Conservation (phyloP, 2,888 invertebrate genomes). For the Netelia inedita region DNA sequence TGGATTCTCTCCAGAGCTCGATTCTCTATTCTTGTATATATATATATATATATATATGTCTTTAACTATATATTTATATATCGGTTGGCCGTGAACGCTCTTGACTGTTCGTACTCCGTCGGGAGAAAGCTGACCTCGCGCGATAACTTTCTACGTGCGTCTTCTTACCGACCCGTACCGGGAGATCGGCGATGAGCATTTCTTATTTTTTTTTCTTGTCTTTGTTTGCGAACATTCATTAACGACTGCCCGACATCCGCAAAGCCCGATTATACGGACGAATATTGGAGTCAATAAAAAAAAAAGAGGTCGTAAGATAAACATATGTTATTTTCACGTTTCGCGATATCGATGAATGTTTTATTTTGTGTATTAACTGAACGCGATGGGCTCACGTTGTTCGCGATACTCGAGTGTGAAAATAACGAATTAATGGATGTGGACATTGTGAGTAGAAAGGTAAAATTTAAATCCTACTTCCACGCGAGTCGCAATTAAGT, state of each 20-base stretch:
- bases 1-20: conserved; percentile 38
- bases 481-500: conserved; percentile 55
- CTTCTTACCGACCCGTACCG: conserved; percentile 14
- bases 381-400: background rate
- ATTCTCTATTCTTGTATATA: conserved; percentile 37
- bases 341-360: background rate
- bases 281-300: background rate
- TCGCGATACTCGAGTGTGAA: background rate
- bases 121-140: conserved; percentile 71
- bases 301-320: background rate
- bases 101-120: conserved; percentile 38
- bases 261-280: conserved; percentile 10
- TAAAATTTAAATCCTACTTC: conserved; percentile 57
- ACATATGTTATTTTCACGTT: background rate
- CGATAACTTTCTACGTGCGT: conserved; percentile 69
- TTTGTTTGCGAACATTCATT: conserved; percentile 46
- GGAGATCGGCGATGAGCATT: conserved; percentile 7
- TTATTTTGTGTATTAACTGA: no score
- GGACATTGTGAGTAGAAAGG: conserved; percentile 46
- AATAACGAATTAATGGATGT: background rate
- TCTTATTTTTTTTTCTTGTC: conserved; percentile 1
- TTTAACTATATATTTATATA: background rate
- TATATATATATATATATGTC: background rate
- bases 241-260: conserved; percentile 44
- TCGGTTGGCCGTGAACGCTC: conserved; percentile 31